Percentiles rank a stretch among this genome's conserved stretches.
Evolutionary conservation across 1,140 invertebrate species (phyloP).

Genomic region (Drosophila guanche): DNA sequence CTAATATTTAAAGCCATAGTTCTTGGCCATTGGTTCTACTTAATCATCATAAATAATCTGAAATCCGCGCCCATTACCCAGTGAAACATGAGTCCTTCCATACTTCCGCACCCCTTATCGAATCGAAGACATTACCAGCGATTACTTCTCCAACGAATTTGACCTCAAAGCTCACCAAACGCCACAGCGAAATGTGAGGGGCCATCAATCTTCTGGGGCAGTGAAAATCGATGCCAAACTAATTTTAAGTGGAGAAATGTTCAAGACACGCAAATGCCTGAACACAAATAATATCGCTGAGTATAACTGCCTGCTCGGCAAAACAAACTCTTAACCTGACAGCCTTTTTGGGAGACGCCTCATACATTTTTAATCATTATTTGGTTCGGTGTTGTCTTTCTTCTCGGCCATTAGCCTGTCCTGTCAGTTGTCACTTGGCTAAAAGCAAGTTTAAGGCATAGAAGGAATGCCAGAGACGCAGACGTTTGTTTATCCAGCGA

Average conservation of each 20-base stretch:
- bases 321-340: conserved; percentile 1
- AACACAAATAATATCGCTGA: conserved; percentile 32
- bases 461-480: conserved; percentile 19
- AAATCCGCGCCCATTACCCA: too few relatives aligned
- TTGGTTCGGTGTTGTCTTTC: conserved; percentile 18
- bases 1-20: too few relatives aligned
- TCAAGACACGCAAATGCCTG: conserved; percentile 28
- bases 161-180: too few relatives aligned
- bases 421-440: conserved; percentile 48
- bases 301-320: background rate
- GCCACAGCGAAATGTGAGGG: conserved; percentile 15
- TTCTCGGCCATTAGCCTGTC: conserved; percentile 57
- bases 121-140: conserved; percentile 17
- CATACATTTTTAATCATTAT: conserved; percentile 65
- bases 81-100: too few relatives aligned
- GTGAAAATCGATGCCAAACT: conserved; percentile 39
- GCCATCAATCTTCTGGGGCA: conserved; percentile 29
- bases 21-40: too few relatives aligned
- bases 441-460: conserved; percentile 42
- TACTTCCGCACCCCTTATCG: background rate
- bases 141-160: too few relatives aligned
- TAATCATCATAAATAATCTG: too few relatives aligned
- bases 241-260: conserved; percentile 36
- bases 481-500: conserved; percentile 46
- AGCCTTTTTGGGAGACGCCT: conserved; percentile 5